Evolutionary conservation across 1,140 invertebrate genomes (phyloP).

Genomic region (Telenomus remus): DNA sequence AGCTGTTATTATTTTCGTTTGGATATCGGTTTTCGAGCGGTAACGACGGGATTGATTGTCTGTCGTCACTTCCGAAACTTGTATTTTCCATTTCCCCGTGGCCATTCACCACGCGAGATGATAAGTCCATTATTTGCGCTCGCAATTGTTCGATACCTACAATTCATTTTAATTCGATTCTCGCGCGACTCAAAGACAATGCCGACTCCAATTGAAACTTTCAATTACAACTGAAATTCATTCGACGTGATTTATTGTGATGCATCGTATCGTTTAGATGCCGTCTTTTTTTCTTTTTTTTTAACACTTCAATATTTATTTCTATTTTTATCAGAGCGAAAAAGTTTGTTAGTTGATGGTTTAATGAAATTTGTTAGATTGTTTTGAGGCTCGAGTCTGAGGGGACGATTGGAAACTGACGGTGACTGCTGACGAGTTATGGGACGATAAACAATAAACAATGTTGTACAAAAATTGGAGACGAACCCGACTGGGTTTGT

Average conservation of each 20-base stretch:
- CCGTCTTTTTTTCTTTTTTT: conserved; percentile 23
- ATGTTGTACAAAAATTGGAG: not conserved
- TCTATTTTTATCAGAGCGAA: too few relatives aligned
- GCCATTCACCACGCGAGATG: conserved; percentile 20
- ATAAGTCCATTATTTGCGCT: conserved; percentile 40
- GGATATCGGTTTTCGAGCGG: not conserved
- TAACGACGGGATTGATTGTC: not conserved
- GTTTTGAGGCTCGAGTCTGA: conserved; percentile 14
- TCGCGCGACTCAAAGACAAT: conserved; percentile 25
- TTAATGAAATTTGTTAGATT: conserved; percentile 2
- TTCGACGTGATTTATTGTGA: conserved; percentile 19
- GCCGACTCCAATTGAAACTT: conserved; percentile 32
- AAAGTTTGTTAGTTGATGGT: not conserved
- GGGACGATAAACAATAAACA: not conserved
- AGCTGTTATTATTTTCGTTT: not conserved
- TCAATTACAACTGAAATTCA: conserved; percentile 37
- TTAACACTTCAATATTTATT: not conserved
- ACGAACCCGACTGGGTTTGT: conserved; percentile 7
- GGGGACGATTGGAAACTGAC: too few relatives aligned
- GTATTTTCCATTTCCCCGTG: conserved; percentile 25
- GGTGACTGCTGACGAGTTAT: too few relatives aligned
- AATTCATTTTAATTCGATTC: conserved; percentile 37
- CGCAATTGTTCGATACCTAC: conserved; percentile 29
- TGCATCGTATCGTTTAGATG: conserved; percentile 18
- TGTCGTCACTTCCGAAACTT: conserved; percentile 18